These are phyloP conservation scores for Lacanobia wlatinum DNA, from an alignment of 2,888 invertebrate species.

Conservation along the genomic window DNA sequence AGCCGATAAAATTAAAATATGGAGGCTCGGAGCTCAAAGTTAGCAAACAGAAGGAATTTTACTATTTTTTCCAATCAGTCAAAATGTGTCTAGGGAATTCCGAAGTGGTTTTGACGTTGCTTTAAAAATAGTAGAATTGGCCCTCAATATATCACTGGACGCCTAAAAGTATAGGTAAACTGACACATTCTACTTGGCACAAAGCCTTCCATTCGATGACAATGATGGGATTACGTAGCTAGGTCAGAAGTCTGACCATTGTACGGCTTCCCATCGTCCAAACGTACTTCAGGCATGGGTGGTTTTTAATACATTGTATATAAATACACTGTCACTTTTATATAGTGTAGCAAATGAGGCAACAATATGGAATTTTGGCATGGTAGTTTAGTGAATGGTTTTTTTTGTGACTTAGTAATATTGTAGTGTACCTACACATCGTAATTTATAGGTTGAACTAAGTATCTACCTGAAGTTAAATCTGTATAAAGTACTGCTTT, in stretches of 20 bases:
- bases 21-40: not conserved
- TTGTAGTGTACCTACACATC: not conserved
- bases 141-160: not conserved
- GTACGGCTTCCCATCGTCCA: conserved; percentile 64
- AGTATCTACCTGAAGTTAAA: too few species aligned
- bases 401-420: conserved; percentile 16
- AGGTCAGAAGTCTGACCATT: conserved; percentile 63
- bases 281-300: conserved; percentile 57
- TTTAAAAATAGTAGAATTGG: too few species aligned
- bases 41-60: too few species aligned
- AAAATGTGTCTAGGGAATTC: too few species aligned
- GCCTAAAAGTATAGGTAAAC: conserved; percentile 10
- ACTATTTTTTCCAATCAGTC: too few species aligned
- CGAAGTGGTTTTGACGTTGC: too few species aligned
- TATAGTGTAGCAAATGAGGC: conserved; percentile 13
- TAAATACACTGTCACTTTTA: conserved; percentile 16
- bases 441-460: too few species aligned
- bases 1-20: not conserved
- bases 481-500: too few species aligned
- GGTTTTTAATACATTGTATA: conserved; percentile 35
- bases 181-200: conserved; percentile 24
- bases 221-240: conserved; percentile 63
- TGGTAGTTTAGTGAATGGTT: conserved; percentile 10
- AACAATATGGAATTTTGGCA: conserved; percentile 40
- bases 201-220: conserved; percentile 49